Base-by-base conservation (phyloP, 2,113 vertebrate species). In the Neolamprologus brichardi region DNA sequence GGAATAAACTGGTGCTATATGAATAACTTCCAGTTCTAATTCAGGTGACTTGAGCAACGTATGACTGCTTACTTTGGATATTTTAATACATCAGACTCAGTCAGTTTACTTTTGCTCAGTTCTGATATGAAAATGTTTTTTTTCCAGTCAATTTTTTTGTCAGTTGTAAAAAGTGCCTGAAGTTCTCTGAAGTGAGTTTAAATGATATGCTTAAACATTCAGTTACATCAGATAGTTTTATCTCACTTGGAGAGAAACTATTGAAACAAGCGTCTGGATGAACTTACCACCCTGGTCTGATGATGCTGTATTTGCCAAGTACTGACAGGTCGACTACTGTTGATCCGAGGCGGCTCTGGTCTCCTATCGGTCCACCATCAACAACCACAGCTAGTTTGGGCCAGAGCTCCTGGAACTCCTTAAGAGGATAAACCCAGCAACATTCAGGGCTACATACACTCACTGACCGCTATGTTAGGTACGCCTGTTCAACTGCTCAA, bases 381-480 rank as follows among this genome's bases (percentile, higher is more conserved):
- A 99, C 94, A 62, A 99, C 95, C 56, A 99, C 82, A 4, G 97
- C 97, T 54, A 99, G 90, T 10, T 94, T 96, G 79, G 98, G 97
- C 99, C 98, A 99, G 62, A 99, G 94, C 4, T 98, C 97, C 86
- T 97, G 93, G 93, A 99, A 99, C 88, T 99, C 99, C 99, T 99
- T 81, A 80, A 91, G 8, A 41, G 18, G 14, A 23, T 37, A 53
- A 56, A 77, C 6, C 54, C 13, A 67, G 15, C 5, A 79, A 10
- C 12, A 13, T 64, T 86, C 12, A 32, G 37, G 4, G 32, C 7
- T 28, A 58, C 12, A 25, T 30, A 10, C 13, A 25, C 13, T 44
- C 7, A 13, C 2, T 30, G 15, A 12, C 20, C 0, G 5, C 62
- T 67, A 37, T 67, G 11, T 67, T 37, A 20, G 2, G 11, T 67